These are phyloP conservation scores for Pecten maximus DNA, from an alignment of 2,888 invertebrate genomes.

Conservation along the genomic window DNA sequence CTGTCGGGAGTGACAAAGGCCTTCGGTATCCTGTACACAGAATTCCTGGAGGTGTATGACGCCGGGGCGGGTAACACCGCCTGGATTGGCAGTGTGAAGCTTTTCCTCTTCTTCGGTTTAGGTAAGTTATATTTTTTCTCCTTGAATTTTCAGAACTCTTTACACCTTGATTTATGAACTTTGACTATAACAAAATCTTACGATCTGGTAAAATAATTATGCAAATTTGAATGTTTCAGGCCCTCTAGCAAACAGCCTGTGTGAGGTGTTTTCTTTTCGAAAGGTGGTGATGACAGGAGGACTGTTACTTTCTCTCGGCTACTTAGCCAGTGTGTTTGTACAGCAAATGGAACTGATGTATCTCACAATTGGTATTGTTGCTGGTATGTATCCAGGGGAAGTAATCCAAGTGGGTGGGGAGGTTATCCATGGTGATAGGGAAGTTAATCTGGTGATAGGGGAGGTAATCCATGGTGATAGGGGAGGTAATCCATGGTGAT, in stretches of 20 bases:
- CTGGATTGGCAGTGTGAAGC: conserved; percentile 61
- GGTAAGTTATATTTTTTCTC: conserved; percentile 53
- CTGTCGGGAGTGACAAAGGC: conserved; percentile 63
- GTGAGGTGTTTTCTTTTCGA: conserved; percentile 59
- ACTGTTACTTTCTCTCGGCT: conserved; percentile 57
- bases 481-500: not conserved
- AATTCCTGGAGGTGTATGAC: conserved; percentile 63
- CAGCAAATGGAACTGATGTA: conserved; percentile 59
- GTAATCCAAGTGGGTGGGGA: not conserved
- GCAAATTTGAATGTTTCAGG: conserved; percentile 57
- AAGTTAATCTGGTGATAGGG: not conserved
- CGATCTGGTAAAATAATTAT: not conserved
- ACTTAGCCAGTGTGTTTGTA: conserved; percentile 64
- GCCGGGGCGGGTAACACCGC: conserved; percentile 64
- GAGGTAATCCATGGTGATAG: not conserved
- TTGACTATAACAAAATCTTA: not conserved
- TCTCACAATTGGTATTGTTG: conserved; percentile 62
- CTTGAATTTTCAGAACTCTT: not conserved
- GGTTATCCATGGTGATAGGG: not conserved
- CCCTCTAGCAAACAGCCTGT: conserved; percentile 66
- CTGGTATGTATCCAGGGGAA: conserved; percentile 56
- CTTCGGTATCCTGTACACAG: conserved; percentile 71
- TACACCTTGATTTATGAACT: no score
- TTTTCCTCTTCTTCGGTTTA: conserved; percentile 59
- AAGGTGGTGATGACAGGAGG: conserved; percentile 64